Conservation (phyloP, 2,888 invertebrate genomes). For the Oscheius sp. region DNA sequence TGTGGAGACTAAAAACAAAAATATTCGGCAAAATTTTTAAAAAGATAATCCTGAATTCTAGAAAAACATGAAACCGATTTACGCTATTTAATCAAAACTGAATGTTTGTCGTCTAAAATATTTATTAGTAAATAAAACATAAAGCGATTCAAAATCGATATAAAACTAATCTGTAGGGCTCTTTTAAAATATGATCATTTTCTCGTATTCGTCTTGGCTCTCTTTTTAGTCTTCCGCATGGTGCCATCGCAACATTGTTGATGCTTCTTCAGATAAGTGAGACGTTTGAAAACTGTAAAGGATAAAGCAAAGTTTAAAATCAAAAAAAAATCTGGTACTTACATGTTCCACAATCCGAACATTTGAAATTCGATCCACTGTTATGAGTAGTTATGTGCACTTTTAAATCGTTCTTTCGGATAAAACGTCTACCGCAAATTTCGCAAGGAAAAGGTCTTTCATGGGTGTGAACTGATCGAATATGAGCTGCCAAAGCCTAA, state of each 20-base stretch:
- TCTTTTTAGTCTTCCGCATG: background rate
- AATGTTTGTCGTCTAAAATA: background rate
- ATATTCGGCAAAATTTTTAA: too few species aligned
- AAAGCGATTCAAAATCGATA: background rate
- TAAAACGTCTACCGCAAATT: slow-evolving; percentile 43
- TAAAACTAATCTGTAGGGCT: background rate
- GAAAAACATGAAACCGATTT: too few species aligned
- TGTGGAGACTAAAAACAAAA: too few species aligned
- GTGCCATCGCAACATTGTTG: background rate
- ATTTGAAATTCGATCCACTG: background rate
- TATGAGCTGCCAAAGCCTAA: slow-evolving; percentile 56
- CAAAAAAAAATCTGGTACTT: background rate
- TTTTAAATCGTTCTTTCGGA: slow-evolving; percentile 48
- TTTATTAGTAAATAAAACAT: background rate
- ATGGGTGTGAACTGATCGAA: slow-evolving; percentile 51
- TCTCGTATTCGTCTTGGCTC: background rate
- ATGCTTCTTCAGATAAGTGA: slow-evolving; percentile 13
- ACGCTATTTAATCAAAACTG: too few species aligned
- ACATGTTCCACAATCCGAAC: slow-evolving; percentile 13
- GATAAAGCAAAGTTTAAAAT: too few species aligned
- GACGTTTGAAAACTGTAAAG: slow-evolving; percentile 13
- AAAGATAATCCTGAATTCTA: too few species aligned
- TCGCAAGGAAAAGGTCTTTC: slow-evolving; percentile 48
- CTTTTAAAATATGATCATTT: background rate
- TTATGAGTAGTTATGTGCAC: slow-evolving; percentile 20